Conservation (phyloP, 2,797 vertebrate genomes). For the Hapalemur alaotrensis region DNA sequence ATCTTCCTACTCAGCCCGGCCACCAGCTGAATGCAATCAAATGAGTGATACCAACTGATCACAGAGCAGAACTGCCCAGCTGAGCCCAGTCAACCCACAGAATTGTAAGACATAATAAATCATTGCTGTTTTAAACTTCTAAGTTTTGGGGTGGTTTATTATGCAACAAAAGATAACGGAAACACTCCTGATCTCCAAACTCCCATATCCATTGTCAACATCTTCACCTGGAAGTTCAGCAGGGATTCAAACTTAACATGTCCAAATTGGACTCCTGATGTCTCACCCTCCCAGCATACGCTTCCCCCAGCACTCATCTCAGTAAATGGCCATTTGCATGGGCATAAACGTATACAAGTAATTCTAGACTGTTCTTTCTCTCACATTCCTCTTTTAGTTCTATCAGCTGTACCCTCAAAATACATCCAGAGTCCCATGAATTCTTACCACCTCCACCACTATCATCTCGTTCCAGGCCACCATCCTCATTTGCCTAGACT, state of each 20-base stretch:
- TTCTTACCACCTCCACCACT: neutral
- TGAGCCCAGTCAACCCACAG: neutral
- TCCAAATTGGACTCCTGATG: neutral
- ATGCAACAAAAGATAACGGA: neutral
- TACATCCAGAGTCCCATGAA: neutral
- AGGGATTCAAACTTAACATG: neutral
- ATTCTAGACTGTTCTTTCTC: neutral
- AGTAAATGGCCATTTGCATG: neutral
- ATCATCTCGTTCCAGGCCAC: neutral
- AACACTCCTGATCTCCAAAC: neutral
- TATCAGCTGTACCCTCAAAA: neutral
- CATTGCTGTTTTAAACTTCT: neutral
- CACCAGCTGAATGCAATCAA: neutral
- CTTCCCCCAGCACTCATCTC: neutral
- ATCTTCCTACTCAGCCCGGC: neutral
- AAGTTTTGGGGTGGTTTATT: neutral
- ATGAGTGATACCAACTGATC: neutral
- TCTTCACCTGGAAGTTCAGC: neutral
- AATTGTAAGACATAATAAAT: neutral
- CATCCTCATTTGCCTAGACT: neutral
- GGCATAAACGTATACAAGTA: neutral
- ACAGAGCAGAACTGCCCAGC: neutral
- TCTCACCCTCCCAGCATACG: neutral
- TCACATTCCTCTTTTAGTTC: neutral
- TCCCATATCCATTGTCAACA: neutral